These are phyloP conservation scores for Anthoscopus minutus DNA, from an alignment of 2,113 vertebrate species.

Conservation along the genomic window DNA sequence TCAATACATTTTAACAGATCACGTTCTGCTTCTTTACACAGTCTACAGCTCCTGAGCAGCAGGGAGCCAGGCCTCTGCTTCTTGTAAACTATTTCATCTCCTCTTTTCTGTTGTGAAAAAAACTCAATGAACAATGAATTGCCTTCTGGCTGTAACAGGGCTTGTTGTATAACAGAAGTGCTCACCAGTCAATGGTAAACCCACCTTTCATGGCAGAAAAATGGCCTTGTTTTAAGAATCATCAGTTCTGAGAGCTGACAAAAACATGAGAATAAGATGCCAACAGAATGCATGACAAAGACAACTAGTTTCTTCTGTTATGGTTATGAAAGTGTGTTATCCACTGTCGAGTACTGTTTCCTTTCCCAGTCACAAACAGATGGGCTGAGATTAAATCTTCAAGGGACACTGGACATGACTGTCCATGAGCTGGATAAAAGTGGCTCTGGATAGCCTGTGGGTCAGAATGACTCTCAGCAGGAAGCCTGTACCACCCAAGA, in stretches of 20 bases:
- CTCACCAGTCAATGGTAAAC: not conserved
- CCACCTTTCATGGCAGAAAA: not conserved
- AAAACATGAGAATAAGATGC: not conserved
- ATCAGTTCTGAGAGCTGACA: not conserved
- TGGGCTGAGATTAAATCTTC: not conserved
- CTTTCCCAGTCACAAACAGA: not conserved
- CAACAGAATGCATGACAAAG: not conserved
- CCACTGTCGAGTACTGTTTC: not conserved
- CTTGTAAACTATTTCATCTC: not conserved
- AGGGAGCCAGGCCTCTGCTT: not conserved
- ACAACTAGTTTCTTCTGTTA: not conserved
- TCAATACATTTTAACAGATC: not conserved
- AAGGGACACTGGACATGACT: not conserved
- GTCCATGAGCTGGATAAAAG: accelerated
- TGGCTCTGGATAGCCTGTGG: not conserved
- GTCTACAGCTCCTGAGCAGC: not conserved
- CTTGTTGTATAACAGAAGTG: not conserved
- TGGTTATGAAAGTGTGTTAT: not conserved
- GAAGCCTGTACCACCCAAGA: accelerated
- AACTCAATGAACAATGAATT: not conserved
- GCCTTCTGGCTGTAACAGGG: not conserved
- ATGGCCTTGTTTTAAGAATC: not conserved
- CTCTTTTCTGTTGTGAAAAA: not conserved
- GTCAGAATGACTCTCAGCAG: not conserved
- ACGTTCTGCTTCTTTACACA: not conserved